Evolutionary conservation across 2,797 vertebrate species (phyloP), one percentile per base, ranked within the genome.

Genomic region (Gymnopithys bicolor): DNA sequence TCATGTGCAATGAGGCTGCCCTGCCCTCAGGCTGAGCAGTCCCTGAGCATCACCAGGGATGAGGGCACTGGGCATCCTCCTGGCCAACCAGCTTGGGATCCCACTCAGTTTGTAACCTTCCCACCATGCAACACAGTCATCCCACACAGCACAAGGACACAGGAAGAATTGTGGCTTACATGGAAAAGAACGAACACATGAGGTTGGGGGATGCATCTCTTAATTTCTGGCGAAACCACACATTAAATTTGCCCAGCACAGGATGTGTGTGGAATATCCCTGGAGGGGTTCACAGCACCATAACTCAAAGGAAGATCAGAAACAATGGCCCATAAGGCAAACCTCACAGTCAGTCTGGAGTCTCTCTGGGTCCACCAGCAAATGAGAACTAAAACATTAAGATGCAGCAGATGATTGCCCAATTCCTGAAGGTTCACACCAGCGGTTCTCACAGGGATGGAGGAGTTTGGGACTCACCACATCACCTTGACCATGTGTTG

Each of bases 331-430:
- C 1, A 0, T 48, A 35, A 45, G 59, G 49, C 43, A 62, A 87
- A 67, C 7, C n/a, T 35, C n/a, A 41, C 28, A 7, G 18, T 5
- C 13, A 13, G 11, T 32, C 41, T 62, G 11, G 2, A 30, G 49
- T 60, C 53, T 53, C 48, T 67, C 53, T 4, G 14, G 30, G 12
- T 58, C 33, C 48, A 73, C 15, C 56, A 89, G n/a, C 32, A 87
- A 73, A 74, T 0, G 2, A 89, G 51, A 91, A 68, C 37, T 22
- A 46, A 89, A 76, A 30, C 25, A 46, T 23, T 15, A 16, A 49
- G 33, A 19, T 4, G 7, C 16, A 33, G 19, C 41, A 19, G 37
- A 22, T 0, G 0, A 19, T n/a, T 51, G 24, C 7, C 19, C 1
- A 0, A 24, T 5, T 80, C 67, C 59, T 63, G 37, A 33, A n/a